Evolutionary conservation across 64 coral and sea anemone genomes (phyloP), one percentile per base, ranked within the genome.

Genomic region (Cladopsammia gracilis): DNA sequence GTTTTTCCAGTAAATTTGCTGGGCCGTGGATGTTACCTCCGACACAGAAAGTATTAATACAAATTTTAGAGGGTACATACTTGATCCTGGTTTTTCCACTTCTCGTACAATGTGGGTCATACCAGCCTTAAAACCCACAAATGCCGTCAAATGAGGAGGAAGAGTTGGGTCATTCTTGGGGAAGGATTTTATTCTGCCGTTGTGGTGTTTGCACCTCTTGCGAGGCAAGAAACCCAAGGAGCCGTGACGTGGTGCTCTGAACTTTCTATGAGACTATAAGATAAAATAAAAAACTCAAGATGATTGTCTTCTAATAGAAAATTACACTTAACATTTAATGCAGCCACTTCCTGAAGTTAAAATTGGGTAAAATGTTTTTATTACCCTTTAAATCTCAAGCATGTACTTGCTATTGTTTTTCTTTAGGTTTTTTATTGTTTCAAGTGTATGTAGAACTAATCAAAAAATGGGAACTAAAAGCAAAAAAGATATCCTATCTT

Each of bases 91-190:
- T 87, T 96, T 96, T 42, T 99, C 94, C 61, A 99, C 97, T 88
- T 99, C 97, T 83, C 97, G 87, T 4, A 99, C 87, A 85, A 99
- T 96, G 61, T 99, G 97, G 26, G 97, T 99, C 97, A 99, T 99
- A 53, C 97, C 97, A 70, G 97, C 97, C 76, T 99, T 99, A 66
- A 96, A 99, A 79, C 97, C 97, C 66, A 99, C 87, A 74, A 99
- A 99, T 22, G 94, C 97, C 18, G 97, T 99, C 23, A 99, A 89
- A 73, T 99, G 97, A 42, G 97, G 97, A 25, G 97, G 97, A n/a
- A 99, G 79, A 60, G 87, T 91, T 15, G 90, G 14, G 25, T 99
- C 94, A 92, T 99, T 94, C 52, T 96, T 99, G 8, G 97, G 97
- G 70, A 99, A 99, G 54, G 97, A 94, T 77, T 96, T 99, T 9